Conservation (phyloP, 2,113 vertebrate genomes). For the Heterochromis multidens region DNA sequence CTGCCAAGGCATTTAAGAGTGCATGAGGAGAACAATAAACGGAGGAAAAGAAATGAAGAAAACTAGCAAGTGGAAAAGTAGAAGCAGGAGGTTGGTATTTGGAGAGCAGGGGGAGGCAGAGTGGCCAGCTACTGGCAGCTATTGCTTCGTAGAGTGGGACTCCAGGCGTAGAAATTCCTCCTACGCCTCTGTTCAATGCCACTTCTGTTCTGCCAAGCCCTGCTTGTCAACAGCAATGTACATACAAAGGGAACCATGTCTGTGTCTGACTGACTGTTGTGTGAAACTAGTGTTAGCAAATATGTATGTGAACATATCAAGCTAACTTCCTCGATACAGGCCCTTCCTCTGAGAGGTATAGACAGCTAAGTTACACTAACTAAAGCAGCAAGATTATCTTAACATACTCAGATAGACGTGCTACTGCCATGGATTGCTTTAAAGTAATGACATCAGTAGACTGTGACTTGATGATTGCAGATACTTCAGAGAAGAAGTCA, state of each 20-base stretch:
- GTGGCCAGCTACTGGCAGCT: conserved; percentile 28
- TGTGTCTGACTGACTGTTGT: conserved; percentile 47
- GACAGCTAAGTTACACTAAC: background rate
- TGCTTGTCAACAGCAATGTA: conserved; percentile 51
- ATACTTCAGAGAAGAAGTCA: background rate
- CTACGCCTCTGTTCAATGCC: conserved; percentile 67
- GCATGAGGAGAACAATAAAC: conserved; percentile 41
- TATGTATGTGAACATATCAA: conserved; percentile 18
- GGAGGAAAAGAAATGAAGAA: conserved; percentile 17
- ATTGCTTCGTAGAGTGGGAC: conserved; percentile 42
- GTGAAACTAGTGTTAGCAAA: conserved; percentile 32
- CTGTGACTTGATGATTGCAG: background rate
- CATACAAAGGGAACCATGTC: conserved; percentile 70
- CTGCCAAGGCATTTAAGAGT: background rate
- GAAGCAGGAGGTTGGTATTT: conserved; percentile 55
- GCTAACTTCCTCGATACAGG: background rate
- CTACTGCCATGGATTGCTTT: background rate
- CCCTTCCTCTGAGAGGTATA: background rate
- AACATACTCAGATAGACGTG: background rate
- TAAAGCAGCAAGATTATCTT: background rate
- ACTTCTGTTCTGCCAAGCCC: conserved; percentile 68
- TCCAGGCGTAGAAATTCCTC: conserved; percentile 71
- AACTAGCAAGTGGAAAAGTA: conserved; percentile 34
- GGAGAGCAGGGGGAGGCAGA: conserved; percentile 45
- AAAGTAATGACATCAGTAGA: background rate